phyloP scores from a whole-genome alignment of 2,797 vertebrate genomes.

The Artibeus jamaicensis region DNA sequence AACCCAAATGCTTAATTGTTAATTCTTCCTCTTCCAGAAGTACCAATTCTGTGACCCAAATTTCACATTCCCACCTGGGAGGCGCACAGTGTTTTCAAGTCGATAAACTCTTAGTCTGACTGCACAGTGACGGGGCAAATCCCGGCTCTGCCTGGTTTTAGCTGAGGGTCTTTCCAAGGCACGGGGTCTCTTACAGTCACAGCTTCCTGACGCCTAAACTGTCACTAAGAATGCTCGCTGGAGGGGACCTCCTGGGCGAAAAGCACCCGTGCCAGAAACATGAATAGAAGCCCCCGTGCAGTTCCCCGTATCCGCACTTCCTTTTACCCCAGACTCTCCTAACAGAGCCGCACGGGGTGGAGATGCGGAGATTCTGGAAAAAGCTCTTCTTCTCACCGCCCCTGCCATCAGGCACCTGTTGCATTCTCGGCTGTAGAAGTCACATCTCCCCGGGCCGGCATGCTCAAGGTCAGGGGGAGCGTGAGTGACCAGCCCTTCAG shows the following conservation, averaged over 20 bases:
- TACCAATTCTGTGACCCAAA: neutral
- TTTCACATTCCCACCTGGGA: neutral
- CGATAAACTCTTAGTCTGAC: neutral
- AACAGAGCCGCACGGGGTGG: neutral
- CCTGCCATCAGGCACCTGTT: neutral
- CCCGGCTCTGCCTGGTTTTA: neutral
- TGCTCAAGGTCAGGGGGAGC: neutral
- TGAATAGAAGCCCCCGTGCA: neutral
- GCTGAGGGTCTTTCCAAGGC: neutral
- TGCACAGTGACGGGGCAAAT: neutral
- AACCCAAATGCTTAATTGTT: constrained; percentile 29
- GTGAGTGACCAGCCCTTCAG: too few species aligned
- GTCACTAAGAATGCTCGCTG: neutral
- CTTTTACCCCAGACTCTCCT: neutral
- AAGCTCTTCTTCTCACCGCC: neutral
- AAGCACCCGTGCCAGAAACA: neutral
- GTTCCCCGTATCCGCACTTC: neutral
- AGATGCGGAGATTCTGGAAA: neutral
- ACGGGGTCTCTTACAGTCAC: neutral
- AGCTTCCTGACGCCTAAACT: neutral
- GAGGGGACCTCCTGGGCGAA: neutral
- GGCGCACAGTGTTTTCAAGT: neutral
- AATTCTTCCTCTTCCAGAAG: neutral
- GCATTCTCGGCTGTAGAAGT: neutral
- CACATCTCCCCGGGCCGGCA: neutral